phyloP scores from a whole-genome alignment of 1,140 invertebrate genomes.

The Sweltsa coloradensis region DNA sequence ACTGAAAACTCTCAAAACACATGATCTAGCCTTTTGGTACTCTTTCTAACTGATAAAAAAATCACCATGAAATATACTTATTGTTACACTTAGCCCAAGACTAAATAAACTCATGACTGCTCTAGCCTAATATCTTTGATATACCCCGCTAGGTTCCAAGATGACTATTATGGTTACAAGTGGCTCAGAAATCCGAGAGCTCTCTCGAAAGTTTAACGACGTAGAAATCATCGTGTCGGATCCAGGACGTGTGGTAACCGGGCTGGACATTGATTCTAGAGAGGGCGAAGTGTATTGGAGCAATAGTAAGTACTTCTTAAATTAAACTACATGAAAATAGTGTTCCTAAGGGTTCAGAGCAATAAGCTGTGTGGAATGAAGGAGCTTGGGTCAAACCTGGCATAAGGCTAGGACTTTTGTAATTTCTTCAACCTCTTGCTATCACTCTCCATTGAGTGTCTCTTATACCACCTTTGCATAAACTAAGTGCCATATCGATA shows the following conservation, averaged over 20 bases:
- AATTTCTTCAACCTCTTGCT: no score
- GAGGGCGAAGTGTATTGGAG: slow-evolving; percentile 19
- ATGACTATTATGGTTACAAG: slow-evolving; percentile 19
- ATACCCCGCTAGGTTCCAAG: slow-evolving; percentile 20
- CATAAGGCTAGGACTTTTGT: no score
- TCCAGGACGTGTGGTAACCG: slow-evolving; percentile 14
- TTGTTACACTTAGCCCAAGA: no score
- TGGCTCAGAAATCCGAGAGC: slow-evolving; percentile 16
- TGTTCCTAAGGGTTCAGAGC: not conserved
- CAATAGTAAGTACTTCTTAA: slow-evolving; percentile 2
- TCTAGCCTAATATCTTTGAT: no score
- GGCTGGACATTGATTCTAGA: slow-evolving; percentile 21
- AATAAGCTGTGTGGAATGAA: not conserved
- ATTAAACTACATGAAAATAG: not conserved
- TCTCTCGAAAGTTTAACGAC: slow-evolving; percentile 15
- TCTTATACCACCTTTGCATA: not conserved
- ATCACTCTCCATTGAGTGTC: no score
- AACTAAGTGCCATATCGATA: not conserved
- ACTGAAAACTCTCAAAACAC: no score
- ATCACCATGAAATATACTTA: no score
- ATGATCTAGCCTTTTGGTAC: no score
- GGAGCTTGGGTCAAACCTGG: not conserved
- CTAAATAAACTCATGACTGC: slow-evolving; percentile 7
- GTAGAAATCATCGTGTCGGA: slow-evolving; percentile 15
- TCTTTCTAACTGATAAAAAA: no score